Base-by-base conservation (phyloP, 2,888 invertebrate genomes). In the Lithodes maja region DNA sequence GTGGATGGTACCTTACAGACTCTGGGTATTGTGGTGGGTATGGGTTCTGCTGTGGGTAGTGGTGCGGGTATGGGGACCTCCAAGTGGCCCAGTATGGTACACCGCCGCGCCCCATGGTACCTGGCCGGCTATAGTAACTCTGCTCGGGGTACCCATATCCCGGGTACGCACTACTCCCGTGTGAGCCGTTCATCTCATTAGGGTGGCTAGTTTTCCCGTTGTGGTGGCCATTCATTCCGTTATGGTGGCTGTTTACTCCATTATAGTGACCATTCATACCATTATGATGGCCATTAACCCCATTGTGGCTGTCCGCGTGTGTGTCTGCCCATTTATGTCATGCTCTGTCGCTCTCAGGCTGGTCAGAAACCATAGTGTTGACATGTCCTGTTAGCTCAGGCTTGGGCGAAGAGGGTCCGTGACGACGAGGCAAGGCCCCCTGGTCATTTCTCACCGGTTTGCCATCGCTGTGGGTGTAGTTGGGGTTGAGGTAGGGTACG, bases 401-500 rank as follows among this genome's bases (percentile, higher is more conserved):
- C 50, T 74, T 88, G 77, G 17, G 81, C 2, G 52, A 17, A 1
- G 53, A n/a, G 15, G 15, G 9, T 12, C 15, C 9, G 12, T 71
- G 71, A 1, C 3, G 2, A 5, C 5, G 15, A 3, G n/a, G n/a
- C 5, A 1, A 5, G 5, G 12, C 5, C 52, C 53, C 33, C 12
- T 79, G 74, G 17, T 69, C 15, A 2, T 5, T 54, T 2, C 74
- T 74, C 3, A 17, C 55, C 33, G 61, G 17, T 49, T 86, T 86
- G 68, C 77, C 86, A 52, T 82, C 82, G 15, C 49, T 74, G 17
- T 78, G 53, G 5, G 52, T 71, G 15, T 80, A 80, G 82, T 55
- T 84, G 1, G 84, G 80, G 52, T 88, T 88, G 55, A 88, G 78
- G 87, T 83, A 88, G 2, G 87, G 87, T n/a, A 88, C 79, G n/a